These are phyloP conservation scores for Melanaphis sacchari DNA, from an alignment of 1,140 invertebrate species.

Conservation along the genomic window DNA sequence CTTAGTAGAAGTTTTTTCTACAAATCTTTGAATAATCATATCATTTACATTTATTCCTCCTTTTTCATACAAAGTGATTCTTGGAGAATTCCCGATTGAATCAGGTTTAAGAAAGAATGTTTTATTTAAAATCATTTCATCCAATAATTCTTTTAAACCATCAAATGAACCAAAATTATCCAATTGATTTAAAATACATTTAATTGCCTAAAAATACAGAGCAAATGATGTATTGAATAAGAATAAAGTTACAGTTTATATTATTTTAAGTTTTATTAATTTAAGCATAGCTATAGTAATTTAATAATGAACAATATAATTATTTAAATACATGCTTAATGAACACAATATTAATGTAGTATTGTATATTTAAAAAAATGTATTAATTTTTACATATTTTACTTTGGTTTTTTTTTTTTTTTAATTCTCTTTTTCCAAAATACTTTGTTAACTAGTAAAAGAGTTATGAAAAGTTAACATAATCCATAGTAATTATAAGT, in stretches of 20 bases:
- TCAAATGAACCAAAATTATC: constrained; percentile 29
- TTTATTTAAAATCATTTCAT: constrained; percentile 47
- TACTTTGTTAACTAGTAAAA: background rate
- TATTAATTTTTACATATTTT: too few species aligned
- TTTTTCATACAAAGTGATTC: constrained; percentile 49
- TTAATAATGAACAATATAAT: background rate
- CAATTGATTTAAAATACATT: constrained; percentile 18
- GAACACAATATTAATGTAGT: background rate
- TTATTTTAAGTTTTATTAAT: too few species aligned
- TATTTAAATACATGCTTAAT: background rate
- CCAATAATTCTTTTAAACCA: constrained; percentile 45
- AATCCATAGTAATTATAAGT: background rate
- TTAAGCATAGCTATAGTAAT: background rate
- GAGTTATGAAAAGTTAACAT: too few species aligned
- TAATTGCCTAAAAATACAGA: constrained; percentile 17
- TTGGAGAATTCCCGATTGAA: background rate
- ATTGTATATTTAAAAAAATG: background rate
- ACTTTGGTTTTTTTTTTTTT: background rate
- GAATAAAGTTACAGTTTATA: background rate
- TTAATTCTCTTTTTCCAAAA: background rate
- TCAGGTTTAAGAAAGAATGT: constrained; percentile 34
- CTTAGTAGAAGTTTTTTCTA: constrained; percentile 23
- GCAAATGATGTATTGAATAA: background rate
- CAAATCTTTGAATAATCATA: constrained; percentile 36
- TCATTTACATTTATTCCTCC: constrained; percentile 35